Conservation (phyloP, 2,113 vertebrate genomes). For the Leptocoma aspasia region DNA sequence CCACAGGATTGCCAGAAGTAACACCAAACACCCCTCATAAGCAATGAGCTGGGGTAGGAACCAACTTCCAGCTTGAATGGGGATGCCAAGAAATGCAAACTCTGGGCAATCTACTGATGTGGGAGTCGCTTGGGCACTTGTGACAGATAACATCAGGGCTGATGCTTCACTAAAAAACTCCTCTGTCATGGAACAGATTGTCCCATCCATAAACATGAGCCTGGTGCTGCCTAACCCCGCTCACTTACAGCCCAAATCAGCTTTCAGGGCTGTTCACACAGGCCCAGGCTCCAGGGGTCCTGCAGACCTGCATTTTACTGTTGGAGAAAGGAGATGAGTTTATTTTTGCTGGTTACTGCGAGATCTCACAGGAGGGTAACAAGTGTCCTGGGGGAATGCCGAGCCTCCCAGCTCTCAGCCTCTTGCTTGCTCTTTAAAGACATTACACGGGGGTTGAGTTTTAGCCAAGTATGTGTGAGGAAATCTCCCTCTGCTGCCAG, state of each 20-base stretch:
- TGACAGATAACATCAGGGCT: background rate
- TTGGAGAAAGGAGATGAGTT: background rate
- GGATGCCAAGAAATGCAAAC: background rate
- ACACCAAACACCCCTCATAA: background rate
- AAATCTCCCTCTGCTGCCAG: slow-evolving; percentile 47
- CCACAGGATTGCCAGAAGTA: background rate
- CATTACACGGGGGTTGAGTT: slow-evolving; percentile 14
- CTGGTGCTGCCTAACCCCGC: background rate
- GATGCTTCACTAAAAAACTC: background rate
- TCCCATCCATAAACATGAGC: background rate
- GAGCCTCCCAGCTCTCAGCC: background rate
- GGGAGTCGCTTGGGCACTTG: background rate
- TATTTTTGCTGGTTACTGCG: background rate
- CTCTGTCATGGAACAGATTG: background rate
- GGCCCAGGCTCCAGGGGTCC: background rate
- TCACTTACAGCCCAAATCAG: background rate
- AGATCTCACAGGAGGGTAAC: background rate
- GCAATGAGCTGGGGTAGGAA: background rate
- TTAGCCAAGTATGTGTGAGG: slow-evolving; percentile 45
- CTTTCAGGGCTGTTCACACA: background rate
- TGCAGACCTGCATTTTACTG: background rate
- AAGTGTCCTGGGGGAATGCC: background rate
- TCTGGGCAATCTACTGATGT: background rate
- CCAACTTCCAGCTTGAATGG: background rate
- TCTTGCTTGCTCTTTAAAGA: slow-evolving; percentile 21